These are phyloP conservation scores for Lissonota sp. DNA, from an alignment of 2,888 invertebrate genomes.

Conservation along the genomic window DNA sequence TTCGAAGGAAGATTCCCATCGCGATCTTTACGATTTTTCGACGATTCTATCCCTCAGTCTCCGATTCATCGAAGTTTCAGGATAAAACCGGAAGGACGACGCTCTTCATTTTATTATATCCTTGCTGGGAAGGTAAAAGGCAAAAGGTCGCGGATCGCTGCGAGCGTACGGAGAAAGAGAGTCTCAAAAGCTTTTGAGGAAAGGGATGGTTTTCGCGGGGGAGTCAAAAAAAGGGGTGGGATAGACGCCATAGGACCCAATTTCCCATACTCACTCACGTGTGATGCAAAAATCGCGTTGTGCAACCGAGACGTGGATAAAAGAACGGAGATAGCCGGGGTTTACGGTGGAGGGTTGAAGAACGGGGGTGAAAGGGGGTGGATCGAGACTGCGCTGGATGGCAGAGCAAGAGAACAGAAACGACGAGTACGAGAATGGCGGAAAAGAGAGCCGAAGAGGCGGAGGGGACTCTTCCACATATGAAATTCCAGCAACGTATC, in stretches of 20 bases:
- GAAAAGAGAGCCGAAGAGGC: slow-evolving; percentile 15
- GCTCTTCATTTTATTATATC: slow-evolving; percentile 60
- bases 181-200: no score
- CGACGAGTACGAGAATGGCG: slow-evolving; percentile 23
- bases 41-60: background rate
- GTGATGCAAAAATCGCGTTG: slow-evolving; percentile 61
- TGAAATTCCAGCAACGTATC: slow-evolving; percentile 72
- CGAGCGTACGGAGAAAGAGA: slow-evolving; percentile 15
- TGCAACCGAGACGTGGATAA: slow-evolving; percentile 43
- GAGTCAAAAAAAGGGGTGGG: slow-evolving; percentile 38
- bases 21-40: slow-evolving; percentile 33
- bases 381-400: slow-evolving; percentile 29
- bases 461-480: slow-evolving; percentile 63
- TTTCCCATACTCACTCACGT: slow-evolving; percentile 62
- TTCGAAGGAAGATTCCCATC: no score
- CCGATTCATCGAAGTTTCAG: background rate
- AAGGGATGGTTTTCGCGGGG: background rate
- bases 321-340: slow-evolving; percentile 39
- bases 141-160: slow-evolving; percentile 56
- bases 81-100: slow-evolving; percentile 32
- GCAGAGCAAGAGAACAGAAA: slow-evolving; percentile 43
- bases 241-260: slow-evolving; percentile 60
- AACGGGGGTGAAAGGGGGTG: background rate
- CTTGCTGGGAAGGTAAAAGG: slow-evolving; percentile 57
- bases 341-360: background rate